Conservation (phyloP, 2,797 vertebrate species). For the Rhynchonycteris naso region DNA sequence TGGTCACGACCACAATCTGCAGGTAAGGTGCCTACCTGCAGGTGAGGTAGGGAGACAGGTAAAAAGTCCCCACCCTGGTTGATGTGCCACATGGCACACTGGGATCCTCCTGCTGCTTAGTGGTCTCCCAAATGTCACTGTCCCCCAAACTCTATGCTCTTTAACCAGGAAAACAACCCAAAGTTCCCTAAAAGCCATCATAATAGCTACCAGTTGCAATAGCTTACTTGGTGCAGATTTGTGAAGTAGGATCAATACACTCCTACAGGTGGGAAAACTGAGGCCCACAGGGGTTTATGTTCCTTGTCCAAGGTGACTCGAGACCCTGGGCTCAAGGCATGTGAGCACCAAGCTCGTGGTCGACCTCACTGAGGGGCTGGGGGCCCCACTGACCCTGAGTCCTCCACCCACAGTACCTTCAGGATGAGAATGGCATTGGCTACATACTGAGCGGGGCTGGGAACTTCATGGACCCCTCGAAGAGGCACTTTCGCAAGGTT, state of each 20-base stretch:
- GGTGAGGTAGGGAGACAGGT: background rate
- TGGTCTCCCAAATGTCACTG: background rate
- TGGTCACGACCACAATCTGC: conserved; percentile 96
- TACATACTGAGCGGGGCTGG: conserved; percentile 95
- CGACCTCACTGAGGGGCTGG: background rate
- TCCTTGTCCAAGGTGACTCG: background rate
- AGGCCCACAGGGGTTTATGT: background rate
- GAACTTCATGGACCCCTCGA: conserved; percentile 93
- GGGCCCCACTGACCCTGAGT: background rate
- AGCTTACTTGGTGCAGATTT: background rate
- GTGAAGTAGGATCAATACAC: background rate
- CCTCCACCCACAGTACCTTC: conserved; percentile 87
- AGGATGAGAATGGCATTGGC: conserved; percentile 88
- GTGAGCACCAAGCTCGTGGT: background rate
- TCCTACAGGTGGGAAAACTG: background rate
- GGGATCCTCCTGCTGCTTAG: background rate
- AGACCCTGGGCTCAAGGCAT: background rate
- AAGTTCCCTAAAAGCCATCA: background rate
- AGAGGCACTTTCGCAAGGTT: conserved; percentile 86
- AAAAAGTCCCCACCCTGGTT: background rate
- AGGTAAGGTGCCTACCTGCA: conserved; percentile 85
- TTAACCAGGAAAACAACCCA: background rate
- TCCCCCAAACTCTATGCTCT: background rate
- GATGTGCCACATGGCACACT: background rate
- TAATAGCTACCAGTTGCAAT: background rate